Conservation (phyloP, 2,113 vertebrate genomes). For the Ammospiza caudacuta region DNA sequence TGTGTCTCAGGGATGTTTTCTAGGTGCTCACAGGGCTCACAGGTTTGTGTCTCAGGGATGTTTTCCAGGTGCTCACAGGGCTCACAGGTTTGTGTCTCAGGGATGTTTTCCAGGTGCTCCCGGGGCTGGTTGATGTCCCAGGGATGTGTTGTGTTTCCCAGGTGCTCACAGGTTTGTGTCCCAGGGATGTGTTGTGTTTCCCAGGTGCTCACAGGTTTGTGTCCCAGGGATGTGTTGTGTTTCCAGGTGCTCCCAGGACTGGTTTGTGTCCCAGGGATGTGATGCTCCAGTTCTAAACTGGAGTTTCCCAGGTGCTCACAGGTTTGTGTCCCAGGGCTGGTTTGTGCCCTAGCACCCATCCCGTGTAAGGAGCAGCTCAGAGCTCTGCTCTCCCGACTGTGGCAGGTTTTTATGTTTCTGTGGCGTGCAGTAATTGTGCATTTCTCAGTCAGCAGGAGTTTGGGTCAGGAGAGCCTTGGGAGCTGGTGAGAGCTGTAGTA, state of each 20-base stretch:
- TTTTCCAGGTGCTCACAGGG: too few species aligned
- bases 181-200: too few species aligned
- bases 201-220: too few species aligned
- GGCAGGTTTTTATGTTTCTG: accelerated
- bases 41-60: too few species aligned
- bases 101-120: not conserved
- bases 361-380: accelerated
- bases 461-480: not conserved
- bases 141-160: not conserved
- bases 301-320: not conserved
- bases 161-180: not conserved
- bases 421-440: not conserved
- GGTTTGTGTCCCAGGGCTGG: not conserved
- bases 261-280: too few species aligned
- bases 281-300: too few species aligned
- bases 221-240: too few species aligned
- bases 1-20: not conserved
- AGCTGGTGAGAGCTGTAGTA: not conserved
- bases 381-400: not conserved
- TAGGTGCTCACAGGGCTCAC: not conserved
- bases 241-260: not conserved
- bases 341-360: not conserved
- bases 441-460: not conserved
- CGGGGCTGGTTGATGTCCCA: too few species aligned
- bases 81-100: too few species aligned